Base-by-base conservation (phyloP, 2,888 invertebrate genomes). In the Temnothorax rugatulus region DNA sequence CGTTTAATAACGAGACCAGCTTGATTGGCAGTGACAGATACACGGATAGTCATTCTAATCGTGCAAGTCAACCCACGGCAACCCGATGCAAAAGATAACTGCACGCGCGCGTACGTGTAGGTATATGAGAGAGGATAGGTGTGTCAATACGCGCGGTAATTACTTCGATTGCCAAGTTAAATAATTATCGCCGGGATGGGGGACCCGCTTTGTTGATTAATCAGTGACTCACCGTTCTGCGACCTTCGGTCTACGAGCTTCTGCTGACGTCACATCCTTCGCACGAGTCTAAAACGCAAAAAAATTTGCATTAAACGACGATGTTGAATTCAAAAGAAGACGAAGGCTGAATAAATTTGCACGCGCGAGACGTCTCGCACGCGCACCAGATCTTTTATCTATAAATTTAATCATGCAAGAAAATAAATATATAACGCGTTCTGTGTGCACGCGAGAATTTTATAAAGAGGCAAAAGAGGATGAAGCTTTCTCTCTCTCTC, bases 131-230 rank as follows among this genome's bases (percentile, higher is more conserved):
- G 47, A 59, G 61, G 64, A 86, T 86, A 88, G 88, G 85, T 83
- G 91, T 84, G 87, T 84, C 90, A 84, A 54, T 71, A 69, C 85
- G 86, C 86, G 84, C 84, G 87, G 83, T 90, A 91, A 91, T 91
- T 91, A 90, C 89, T 83, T 87, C 86, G 88, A 91, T 87, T 87
- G 86, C 83, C 86, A 85, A 84, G 86, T 84, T 83, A 87, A 91
- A 90, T 86, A 88, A 91, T 89, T 89, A 90, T 86, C 84, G 75
- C 63, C 82, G 69, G 76, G 59, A 66, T 77, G n/a, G 77, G 71
- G 64, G 84, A 71, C 76, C 71, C 79, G 54, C 82, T 57, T 74
- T 84, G 84, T 89, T 89, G 84, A 89, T 88, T 89, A 87, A 90
- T 90, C 87, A 87, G 59, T 87, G 88, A 90, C 90, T 90, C 90